phyloP scores from a whole-genome alignment of 2,797 vertebrate genomes.

The Poecile montanus region DNA sequence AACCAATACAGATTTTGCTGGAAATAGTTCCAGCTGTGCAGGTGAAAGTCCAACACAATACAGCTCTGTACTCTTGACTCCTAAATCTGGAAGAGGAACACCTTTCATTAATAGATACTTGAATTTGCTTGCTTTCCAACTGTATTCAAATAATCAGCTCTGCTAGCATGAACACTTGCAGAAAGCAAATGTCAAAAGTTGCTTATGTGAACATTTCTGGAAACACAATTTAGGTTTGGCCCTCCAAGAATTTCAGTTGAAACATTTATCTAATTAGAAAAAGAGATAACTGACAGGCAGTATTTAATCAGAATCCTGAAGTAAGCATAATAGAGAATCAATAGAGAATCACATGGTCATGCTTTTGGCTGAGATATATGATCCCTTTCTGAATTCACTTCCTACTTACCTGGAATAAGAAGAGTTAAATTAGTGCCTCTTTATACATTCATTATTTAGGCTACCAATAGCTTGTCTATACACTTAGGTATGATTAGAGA shows the following conservation, averaged over 20 bases:
- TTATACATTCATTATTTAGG: not conserved
- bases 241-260: not conserved
- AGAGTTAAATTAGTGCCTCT: not conserved
- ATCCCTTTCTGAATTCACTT: not conserved
- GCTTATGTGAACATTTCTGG: not conserved
- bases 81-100: not conserved
- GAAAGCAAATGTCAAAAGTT: constrained; percentile 20
- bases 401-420: not conserved
- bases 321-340: not conserved
- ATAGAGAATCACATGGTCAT: not conserved
- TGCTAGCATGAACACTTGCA: not conserved
- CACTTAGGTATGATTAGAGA: not conserved
- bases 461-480: not conserved
- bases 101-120: not conserved
- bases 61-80: not conserved
- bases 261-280: not conserved
- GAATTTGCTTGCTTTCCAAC: constrained; percentile 7
- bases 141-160: not conserved
- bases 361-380: not conserved
- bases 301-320: constrained; percentile 1
- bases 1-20: not conserved
- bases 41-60: not conserved
- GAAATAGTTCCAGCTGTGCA: not conserved
- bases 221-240: not conserved
- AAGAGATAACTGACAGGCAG: not conserved